A percentile compares a stretch with the other conserved stretches of the same genome.
These are phyloP conservation scores for Dermolepida albohirtum DNA, from an alignment of 2,888 invertebrate species.

Conservation along the genomic window DNA sequence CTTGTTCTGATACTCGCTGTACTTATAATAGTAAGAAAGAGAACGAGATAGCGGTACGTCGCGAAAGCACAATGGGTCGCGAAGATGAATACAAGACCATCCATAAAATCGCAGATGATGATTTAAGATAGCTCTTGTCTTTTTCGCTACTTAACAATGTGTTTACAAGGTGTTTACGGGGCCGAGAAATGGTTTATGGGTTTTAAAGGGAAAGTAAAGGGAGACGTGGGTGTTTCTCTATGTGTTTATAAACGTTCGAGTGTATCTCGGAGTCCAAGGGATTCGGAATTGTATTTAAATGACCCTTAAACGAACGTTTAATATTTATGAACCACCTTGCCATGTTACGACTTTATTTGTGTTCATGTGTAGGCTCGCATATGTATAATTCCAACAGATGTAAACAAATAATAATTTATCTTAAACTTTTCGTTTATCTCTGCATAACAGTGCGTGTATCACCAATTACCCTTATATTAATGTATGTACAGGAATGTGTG, in stretches of 20 bases:
- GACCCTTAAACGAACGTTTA: slow-evolving; percentile 53
- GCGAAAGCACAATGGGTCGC: slow-evolving; percentile 56
- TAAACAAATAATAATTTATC: slow-evolving; percentile 28
- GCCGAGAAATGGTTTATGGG: slow-evolving; percentile 52
- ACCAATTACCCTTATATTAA: too few relatives aligned
- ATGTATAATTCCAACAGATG: slow-evolving; percentile 9
- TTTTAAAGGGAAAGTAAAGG: slow-evolving; percentile 48
- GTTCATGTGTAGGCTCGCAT: neutral
- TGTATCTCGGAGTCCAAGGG: slow-evolving; percentile 41
- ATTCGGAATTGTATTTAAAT: slow-evolving; percentile 57
- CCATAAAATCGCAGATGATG: slow-evolving; percentile 66
- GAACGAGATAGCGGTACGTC: slow-evolving; percentile 43
- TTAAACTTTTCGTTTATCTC: neutral
- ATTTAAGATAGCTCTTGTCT: slow-evolving; percentile 64
- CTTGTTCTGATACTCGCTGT: slow-evolving; percentile 51
- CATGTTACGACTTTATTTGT: slow-evolving; percentile 34
- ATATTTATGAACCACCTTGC: slow-evolving; percentile 54
- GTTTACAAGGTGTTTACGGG: slow-evolving; percentile 62
- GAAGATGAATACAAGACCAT: slow-evolving; percentile 60
- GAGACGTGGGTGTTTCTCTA: slow-evolving; percentile 44
- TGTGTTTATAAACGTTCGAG: slow-evolving; percentile 39
- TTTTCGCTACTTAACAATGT: slow-evolving; percentile 62
- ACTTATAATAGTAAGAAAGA: slow-evolving; percentile 49
- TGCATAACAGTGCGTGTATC: too few relatives aligned
- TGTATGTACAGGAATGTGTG: too few relatives aligned